Evolutionary conservation across 2,113 vertebrate genomes (phyloP).

Genomic region (Heloderma charlesbogerti): DNA sequence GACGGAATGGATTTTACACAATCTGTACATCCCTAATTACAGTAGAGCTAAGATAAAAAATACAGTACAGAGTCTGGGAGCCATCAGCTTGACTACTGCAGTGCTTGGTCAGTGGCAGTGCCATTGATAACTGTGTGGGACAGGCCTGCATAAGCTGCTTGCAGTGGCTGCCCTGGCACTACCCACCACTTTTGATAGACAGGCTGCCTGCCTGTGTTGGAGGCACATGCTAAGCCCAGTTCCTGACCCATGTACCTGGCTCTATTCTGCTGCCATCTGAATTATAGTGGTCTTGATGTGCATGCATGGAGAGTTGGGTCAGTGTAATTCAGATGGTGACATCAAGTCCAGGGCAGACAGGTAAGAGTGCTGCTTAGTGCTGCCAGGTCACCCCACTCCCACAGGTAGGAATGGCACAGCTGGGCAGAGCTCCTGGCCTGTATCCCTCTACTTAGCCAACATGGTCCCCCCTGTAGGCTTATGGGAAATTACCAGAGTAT

Average conservation of each 20-base stretch:
- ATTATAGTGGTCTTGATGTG: background rate
- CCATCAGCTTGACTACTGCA: background rate
- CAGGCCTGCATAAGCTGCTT: too few species aligned
- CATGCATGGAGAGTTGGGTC: background rate
- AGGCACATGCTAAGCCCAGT: background rate
- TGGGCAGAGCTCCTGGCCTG: background rate
- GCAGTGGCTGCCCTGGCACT: background rate
- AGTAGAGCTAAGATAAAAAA: background rate
- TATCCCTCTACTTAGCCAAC: background rate
- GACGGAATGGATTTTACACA: too few species aligned
- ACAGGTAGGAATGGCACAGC: background rate
- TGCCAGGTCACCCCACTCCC: background rate
- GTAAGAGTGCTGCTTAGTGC: background rate
- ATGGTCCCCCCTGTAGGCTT: background rate
- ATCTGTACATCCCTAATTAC: too few species aligned
- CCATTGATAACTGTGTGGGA: background rate
- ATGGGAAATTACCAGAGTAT: background rate
- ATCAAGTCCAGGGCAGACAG: background rate
- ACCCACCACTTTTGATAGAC: background rate
- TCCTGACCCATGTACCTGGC: background rate
- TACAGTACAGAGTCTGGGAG: background rate
- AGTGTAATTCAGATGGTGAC: background rate
- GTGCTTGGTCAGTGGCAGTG: background rate
- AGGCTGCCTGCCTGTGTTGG: background rate
- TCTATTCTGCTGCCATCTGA: background rate